phyloP scores from a whole-genome alignment of 2,888 invertebrate genomes.

The Achlya flavicornis region DNA sequence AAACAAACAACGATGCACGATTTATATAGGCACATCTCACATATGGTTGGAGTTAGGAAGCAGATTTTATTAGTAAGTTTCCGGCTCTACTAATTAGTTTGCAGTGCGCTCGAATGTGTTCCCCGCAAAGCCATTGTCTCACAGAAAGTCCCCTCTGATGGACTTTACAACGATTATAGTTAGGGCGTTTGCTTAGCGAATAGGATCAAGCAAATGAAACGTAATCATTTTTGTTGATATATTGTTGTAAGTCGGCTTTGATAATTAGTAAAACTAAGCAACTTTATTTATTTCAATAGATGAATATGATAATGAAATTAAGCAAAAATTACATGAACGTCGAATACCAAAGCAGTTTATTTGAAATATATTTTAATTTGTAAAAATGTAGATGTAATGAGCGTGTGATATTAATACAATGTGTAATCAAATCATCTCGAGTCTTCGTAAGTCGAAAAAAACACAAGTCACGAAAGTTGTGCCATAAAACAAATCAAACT shows the following conservation, averaged over 20 bases:
- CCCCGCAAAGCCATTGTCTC: slow-evolving; percentile 9
- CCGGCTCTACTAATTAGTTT: slow-evolving; percentile 12
- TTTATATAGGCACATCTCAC: not conserved
- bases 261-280: no score
- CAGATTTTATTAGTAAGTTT: slow-evolving; percentile 5
- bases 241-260: no score
- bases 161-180: not conserved
- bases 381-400: not conserved
- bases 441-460: not conserved
- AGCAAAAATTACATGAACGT: not conserved
- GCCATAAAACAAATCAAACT: not conserved
- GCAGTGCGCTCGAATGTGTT: slow-evolving; percentile 8
- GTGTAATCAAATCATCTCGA: not conserved
- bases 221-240: not conserved
- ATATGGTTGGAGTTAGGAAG: not conserved
- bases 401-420: not conserved
- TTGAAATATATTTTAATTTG: no score
- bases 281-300: no score
- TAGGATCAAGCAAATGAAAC: not conserved
- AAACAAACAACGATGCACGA: no score
- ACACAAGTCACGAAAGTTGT: not conserved
- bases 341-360: no score
- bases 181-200: not conserved
- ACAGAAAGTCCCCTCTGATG: not conserved
- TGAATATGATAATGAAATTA: not conserved